Evolutionary conservation across 2,888 invertebrate genomes (phyloP).

Genomic region (Ectemnius continuus): DNA sequence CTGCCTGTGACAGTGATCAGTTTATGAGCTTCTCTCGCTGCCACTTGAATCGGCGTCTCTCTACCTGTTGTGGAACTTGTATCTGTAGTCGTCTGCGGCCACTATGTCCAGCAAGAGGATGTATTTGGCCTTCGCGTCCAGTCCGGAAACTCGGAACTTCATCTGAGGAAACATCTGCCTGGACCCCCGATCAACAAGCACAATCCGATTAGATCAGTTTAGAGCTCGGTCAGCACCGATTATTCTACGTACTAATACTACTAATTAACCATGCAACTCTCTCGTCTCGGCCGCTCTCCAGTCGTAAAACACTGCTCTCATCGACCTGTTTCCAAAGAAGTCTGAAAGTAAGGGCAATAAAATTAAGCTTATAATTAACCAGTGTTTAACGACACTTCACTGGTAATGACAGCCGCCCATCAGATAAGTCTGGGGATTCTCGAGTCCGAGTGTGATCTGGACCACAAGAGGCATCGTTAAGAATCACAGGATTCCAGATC

Average conservation of each 20-base stretch:
- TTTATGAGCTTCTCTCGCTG: conserved; percentile 26
- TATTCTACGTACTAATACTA: background rate
- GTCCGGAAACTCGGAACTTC: conserved; percentile 98
- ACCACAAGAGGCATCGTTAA: no score
- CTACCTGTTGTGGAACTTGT: conserved; percentile 98
- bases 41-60: conserved; percentile 20
- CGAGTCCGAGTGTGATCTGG: no score
- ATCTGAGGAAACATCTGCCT: conserved; percentile 99
- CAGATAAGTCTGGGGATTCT: no score
- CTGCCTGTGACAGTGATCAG: conserved; percentile 34
- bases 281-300: background rate
- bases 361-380: background rate
- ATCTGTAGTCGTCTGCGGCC: conserved; percentile 98
- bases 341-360: background rate
- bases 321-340: background rate
- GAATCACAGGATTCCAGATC: no score
- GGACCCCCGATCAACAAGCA: conserved; percentile 78
- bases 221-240: conserved; percentile 7
- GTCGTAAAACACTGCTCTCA: background rate
- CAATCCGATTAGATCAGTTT: conserved; percentile 57
- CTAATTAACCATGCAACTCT: conserved; percentile 20
- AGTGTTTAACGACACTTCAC: background rate
- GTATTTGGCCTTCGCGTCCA: conserved; percentile 99
- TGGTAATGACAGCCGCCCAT: background rate
- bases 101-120: conserved; percentile 99